phyloP scores from a whole-genome alignment of 2,113 vertebrate genomes.

The Cygnus atratus region DNA sequence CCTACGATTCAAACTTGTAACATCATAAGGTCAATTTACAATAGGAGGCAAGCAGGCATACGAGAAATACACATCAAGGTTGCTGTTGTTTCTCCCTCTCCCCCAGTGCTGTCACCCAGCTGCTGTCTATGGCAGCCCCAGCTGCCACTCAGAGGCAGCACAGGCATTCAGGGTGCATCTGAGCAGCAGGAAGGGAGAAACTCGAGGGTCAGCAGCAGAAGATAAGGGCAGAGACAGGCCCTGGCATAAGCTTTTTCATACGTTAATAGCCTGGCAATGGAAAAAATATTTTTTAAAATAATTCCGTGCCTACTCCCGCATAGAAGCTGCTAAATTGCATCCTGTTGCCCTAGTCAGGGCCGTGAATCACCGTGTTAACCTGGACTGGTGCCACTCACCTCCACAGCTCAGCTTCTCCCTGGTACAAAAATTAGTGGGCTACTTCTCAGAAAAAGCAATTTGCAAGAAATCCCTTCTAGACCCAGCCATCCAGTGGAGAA shows the following conservation, averaged over 20 bases:
- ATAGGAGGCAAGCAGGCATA: background rate
- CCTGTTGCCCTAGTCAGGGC: background rate
- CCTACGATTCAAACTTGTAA: background rate
- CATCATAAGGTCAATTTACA: background rate
- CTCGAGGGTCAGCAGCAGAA: background rate
- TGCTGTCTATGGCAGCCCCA: background rate
- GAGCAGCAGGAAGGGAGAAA: constrained; percentile 6
- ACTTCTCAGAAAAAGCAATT: background rate
- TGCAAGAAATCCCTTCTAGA: background rate
- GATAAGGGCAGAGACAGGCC: background rate
- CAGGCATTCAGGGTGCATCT: background rate
- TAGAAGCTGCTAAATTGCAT: background rate
- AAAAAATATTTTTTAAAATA: background rate
- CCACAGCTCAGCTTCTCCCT: background rate
- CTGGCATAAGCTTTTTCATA: background rate
- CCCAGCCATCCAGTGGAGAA: background rate
- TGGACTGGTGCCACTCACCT: background rate
- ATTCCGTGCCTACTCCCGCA: background rate
- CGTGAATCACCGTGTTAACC: background rate
- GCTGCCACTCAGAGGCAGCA: background rate
- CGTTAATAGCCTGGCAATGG: background rate
- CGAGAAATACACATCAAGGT: fast-evolving
- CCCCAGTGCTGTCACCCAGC: background rate
- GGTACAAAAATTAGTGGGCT: background rate
- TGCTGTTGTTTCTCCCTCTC: background rate